A percentile compares a stretch with the other conserved stretches of the same genome.
These are phyloP conservation scores for Leptestheria dahalacensis DNA, from an alignment of 1,140 invertebrate species.

Conservation along the genomic window DNA sequence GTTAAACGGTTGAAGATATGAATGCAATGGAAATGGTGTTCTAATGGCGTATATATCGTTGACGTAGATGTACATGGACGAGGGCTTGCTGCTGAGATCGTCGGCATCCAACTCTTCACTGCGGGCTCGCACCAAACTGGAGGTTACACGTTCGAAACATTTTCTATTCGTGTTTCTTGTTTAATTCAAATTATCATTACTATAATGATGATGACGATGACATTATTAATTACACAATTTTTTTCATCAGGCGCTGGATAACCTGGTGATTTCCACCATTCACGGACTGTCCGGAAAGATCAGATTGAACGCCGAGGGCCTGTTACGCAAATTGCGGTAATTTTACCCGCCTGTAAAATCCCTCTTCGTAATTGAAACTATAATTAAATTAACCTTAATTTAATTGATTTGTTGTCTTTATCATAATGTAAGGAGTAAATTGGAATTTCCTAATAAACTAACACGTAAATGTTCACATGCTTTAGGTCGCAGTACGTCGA, in stretches of 20 bases:
- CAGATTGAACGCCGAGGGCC: conserved; percentile 31
- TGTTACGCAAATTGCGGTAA: conserved; percentile 38
- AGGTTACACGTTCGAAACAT: conserved; percentile 16
- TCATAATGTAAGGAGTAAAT: not conserved
- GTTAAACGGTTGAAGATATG: not conserved
- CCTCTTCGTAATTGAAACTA: not conserved
- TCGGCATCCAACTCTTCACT: conserved; percentile 15
- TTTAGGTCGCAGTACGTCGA: conserved; percentile 29
- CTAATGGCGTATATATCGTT: not conserved
- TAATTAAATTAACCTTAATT: not conserved
- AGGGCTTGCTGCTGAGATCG: conserved; percentile 9
- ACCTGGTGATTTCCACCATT: conserved; percentile 40
- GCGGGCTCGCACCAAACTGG: conserved; percentile 20
- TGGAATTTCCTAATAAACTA: too few species aligned
- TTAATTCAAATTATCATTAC: not conserved
- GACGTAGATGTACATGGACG: conserved; percentile 6
- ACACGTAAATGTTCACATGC: too few species aligned
- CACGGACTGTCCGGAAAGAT: conserved; percentile 40
- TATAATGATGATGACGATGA: not conserved
- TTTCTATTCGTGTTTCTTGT: not conserved
- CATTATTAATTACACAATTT: not conserved
- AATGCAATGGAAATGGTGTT: not conserved
- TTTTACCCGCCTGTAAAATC: conserved; percentile 16
- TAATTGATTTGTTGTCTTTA: conserved; percentile 4
- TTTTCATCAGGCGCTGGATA: conserved; percentile 32